A percentile compares a stretch with the other conserved stretches of the same genome.
Evolutionary conservation across 1,140 invertebrate species (phyloP).

Genomic region (Drosophila tsacasi): DNA sequence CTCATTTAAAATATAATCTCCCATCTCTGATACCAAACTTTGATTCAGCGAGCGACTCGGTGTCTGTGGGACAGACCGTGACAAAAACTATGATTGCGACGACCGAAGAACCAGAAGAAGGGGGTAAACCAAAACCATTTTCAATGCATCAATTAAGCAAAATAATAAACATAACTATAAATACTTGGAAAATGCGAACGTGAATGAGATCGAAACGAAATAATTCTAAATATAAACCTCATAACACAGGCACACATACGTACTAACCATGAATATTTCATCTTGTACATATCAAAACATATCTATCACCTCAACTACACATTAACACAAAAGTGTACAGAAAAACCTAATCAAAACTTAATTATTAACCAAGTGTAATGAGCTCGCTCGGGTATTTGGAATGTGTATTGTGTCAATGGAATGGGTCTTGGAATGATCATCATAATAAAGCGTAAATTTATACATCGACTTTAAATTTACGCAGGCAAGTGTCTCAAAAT

Average conservation of each 20-base stretch:
- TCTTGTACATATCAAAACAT: constrained; percentile 29
- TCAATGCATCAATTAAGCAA: constrained; percentile 46
- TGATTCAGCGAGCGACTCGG: constrained; percentile 62
- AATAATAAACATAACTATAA: constrained; percentile 27
- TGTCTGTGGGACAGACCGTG: constrained; percentile 70
- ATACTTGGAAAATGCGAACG: constrained; percentile 21
- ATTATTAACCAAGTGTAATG: constrained; percentile 32
- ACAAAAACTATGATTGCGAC: constrained; percentile 73
- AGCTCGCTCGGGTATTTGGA: constrained; percentile 21
- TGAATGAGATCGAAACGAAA: constrained; percentile 36
- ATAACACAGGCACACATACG: background rate
- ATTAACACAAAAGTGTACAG: constrained; percentile 34
- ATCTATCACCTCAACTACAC: constrained; percentile 1
- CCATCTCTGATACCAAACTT: constrained; percentile 44
- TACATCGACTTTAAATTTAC: constrained; percentile 12
- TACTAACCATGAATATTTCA: constrained; percentile 35
- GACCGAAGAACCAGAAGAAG: constrained; percentile 72
- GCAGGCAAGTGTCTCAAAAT: constrained; percentile 3
- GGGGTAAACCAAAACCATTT: constrained; percentile 69
- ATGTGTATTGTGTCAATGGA: constrained; percentile 13
- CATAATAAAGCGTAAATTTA: constrained; percentile 14
- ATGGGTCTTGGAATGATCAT: constrained; percentile 22
- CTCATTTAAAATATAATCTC: constrained; percentile 41
- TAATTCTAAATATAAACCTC: constrained; percentile 38
- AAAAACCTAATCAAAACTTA: constrained; percentile 15